phyloP scores from a whole-genome alignment of 2,888 invertebrate species.

The Aphodius granarius region DNA sequence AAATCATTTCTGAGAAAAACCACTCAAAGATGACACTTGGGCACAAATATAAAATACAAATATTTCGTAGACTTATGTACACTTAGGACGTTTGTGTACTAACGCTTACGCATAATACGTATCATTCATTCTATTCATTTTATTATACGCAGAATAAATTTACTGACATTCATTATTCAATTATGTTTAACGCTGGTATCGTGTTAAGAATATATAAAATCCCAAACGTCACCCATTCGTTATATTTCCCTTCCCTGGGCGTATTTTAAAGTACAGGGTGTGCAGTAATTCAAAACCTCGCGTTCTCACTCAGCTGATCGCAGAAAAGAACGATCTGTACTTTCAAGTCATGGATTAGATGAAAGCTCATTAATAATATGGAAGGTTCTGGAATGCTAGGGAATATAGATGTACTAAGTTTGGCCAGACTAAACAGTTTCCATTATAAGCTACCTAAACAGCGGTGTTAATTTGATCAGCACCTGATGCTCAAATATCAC shows the following conservation, averaged over 20 bases:
- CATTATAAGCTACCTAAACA: constrained; percentile 7
- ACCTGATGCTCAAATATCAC: constrained; percentile 7
- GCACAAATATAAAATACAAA: neutral
- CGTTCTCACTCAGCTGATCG: too few relatives aligned
- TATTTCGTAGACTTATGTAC: neutral
- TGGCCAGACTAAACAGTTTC: constrained; percentile 1
- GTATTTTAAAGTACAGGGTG: neutral
- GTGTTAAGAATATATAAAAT: neutral
- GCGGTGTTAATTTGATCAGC: constrained; percentile 9
- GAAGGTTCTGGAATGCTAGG: neutral
- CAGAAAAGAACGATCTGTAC: too few relatives aligned
- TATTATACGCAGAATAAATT: too few relatives aligned
- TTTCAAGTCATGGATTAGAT: too few relatives aligned
- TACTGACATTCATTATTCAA: too few relatives aligned
- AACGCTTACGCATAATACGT: neutral
- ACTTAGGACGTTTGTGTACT: neutral
- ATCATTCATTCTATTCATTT: too few relatives aligned
- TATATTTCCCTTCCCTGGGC: too few relatives aligned
- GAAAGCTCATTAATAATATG: neutral
- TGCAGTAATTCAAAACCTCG: too few relatives aligned
- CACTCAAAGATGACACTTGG: neutral
- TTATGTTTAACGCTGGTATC: neutral
- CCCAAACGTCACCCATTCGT: neutral
- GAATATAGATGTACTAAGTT: neutral
- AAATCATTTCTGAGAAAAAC: neutral